Evolutionary conservation across 2,113 vertebrate species (phyloP), one percentile per base, ranked within the genome.

Genomic region (Grallaria varia): DNA sequence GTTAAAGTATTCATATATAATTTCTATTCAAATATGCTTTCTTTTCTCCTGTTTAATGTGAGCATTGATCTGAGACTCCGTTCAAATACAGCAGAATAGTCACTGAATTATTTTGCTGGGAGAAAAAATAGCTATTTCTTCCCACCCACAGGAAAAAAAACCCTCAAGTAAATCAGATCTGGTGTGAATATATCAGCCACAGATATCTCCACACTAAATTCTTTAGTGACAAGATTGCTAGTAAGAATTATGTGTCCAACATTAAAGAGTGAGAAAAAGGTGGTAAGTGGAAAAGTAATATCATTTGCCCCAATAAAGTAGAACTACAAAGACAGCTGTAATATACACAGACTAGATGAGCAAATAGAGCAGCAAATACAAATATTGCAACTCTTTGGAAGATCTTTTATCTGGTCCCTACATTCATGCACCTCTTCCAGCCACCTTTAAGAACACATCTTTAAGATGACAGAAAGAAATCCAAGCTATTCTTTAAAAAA

Each of bases 1-100:
- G 35, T 80, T 80, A 74, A 96, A 80, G 45, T 60, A 93, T 83
- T 95, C 31, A 62, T 77, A 45, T 14, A 27, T 45, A 88, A 88
- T 96, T 94, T 92, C 33, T 88, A 77, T 88, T 83, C 55, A 90
- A 72, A 83, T 64, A 68, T 19, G 9, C 1, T 3, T 23, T 24
- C 52, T 39, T 25, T 50, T 44, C 2, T 1, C 14, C 33, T 35
- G 35, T 64, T 90, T 88, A 92, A 77, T 1, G 1, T 39, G 44
- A 20, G 33, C 19, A 75, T 87, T 89, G 59, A 63, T 89, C 72
- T 89, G 75, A 81, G 52, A 67, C 42, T 68, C 10, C 62, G 37
- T 66, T 92, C 50, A 94, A 85, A 86, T 53, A 86, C 16, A 67
- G 35, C 11, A 87, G 60, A 35, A 92, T 35, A 74, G 42, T 74